A percentile compares a stretch with the other conserved stretches of the same genome.
Conservation (phyloP, 2,888 invertebrate species). For the Andricus quercusramuli region DNA sequence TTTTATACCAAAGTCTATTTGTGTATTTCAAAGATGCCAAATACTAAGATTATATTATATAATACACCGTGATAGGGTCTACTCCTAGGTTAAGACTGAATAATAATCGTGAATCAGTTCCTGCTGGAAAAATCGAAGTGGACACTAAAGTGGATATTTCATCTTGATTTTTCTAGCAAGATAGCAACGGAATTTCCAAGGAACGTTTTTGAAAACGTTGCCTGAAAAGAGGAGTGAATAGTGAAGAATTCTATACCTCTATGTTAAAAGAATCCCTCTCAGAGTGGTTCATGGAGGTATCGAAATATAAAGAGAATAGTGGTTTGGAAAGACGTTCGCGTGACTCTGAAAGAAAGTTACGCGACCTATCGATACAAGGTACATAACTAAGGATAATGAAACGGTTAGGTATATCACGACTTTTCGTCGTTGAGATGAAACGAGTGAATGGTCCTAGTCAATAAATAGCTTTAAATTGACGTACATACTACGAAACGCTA, state of each 20-base stretch:
- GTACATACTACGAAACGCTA: constrained; percentile 30
- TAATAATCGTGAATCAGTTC: constrained; percentile 31
- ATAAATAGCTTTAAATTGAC: constrained; percentile 76
- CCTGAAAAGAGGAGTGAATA: not conserved
- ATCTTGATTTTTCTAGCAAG: constrained; percentile 13
- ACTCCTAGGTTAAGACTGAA: constrained; percentile 48
- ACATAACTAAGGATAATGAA: constrained; percentile 23
- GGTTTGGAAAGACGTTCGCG: constrained; percentile 19
- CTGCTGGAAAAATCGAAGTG: not conserved
- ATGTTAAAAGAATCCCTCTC: no score
- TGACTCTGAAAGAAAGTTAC: constrained; percentile 32
- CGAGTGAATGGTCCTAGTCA: constrained; percentile 76
- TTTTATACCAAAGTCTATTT: constrained; percentile 84
- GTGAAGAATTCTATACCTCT: not conserved
- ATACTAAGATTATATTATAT: constrained; percentile 74
- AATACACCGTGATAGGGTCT: constrained; percentile 62
- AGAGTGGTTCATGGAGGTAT: no score
- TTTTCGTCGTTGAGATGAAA: constrained; percentile 45
- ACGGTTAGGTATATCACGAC: constrained; percentile 29
- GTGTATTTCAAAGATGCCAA: constrained; percentile 84
- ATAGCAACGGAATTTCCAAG: not conserved
- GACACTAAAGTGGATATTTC: not conserved
- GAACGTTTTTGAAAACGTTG: not conserved
- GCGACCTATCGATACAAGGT: constrained; percentile 48
- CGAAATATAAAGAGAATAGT: not conserved